These are phyloP conservation scores for Caenorhabditis angaria DNA, from an alignment of 2,888 invertebrate genomes.

Conservation along the genomic window DNA sequence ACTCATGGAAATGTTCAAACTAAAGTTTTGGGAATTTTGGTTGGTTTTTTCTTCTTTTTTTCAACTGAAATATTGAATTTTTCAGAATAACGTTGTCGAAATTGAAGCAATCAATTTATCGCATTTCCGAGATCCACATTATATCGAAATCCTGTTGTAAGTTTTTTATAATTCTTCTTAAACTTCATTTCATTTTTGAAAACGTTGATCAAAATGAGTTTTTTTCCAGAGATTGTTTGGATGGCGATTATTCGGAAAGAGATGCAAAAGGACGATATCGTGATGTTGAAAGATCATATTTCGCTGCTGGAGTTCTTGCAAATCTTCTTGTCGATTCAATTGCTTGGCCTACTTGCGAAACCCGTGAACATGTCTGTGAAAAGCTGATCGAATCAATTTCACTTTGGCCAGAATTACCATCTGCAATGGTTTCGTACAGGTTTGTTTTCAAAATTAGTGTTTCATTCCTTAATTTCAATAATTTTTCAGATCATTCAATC, in stretches of 20 bases:
- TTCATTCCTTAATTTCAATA: neutral
- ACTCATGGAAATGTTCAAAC: conserved; percentile 80
- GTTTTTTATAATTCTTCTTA: conserved; percentile 17
- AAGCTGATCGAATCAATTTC: conserved; percentile 69
- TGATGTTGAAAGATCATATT: conserved; percentile 81
- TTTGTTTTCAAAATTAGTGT: no score
- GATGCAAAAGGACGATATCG: conserved; percentile 47
- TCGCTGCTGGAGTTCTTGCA: conserved; percentile 75
- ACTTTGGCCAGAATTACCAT: conserved; percentile 80
- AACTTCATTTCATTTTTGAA: no score
- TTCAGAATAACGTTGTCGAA: conserved; percentile 81
- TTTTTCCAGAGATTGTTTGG: conserved; percentile 44
- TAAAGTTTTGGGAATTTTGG: conserved; percentile 80
- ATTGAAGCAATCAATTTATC: conserved; percentile 77
- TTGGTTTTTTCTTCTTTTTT: conserved; percentile 51
- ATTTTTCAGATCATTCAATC: conserved; percentile 78
- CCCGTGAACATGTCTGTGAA: conserved; percentile 32
- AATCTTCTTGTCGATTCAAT: conserved; percentile 37
- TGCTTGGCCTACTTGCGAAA: conserved; percentile 15
- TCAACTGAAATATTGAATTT: conserved; percentile 11
- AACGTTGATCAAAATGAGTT: neutral
- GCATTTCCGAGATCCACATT: conserved; percentile 76
- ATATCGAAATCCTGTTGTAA: conserved; percentile 73
- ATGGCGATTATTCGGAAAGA: conserved; percentile 37
- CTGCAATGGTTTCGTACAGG: conserved; percentile 81